A percentile compares a stretch with the other conserved stretches of the same genome.
Evolutionary conservation across 1,140 invertebrate species (phyloP).

Genomic region (Zaprionus vittiger): DNA sequence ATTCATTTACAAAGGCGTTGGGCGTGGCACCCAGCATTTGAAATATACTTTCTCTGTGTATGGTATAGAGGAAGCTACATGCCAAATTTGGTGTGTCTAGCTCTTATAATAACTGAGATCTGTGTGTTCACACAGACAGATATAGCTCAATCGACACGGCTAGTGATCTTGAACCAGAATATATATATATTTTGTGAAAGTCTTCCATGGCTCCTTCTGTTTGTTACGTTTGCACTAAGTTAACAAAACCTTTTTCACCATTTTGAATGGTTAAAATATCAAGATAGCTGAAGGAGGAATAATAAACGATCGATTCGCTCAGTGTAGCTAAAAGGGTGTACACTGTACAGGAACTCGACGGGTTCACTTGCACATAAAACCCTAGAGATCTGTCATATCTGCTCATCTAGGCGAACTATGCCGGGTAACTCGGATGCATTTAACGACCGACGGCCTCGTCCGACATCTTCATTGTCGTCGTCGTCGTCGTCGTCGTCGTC

Average conservation of each 20-base stretch:
- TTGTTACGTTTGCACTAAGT: too few species aligned
- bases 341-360: background rate
- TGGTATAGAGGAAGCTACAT: too few species aligned
- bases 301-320: background rate
- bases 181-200: background rate
- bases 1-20: too few species aligned
- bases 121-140: too few species aligned
- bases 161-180: background rate
- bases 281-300: too few species aligned
- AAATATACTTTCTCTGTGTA: too few species aligned
- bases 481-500: background rate
- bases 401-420: background rate
- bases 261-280: too few species aligned
- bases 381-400: slow-evolving; percentile 4
- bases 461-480: slow-evolving; percentile 25
- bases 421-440: slow-evolving; percentile 10
- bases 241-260: too few species aligned
- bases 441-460: slow-evolving; percentile 25
- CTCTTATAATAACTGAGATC: background rate
- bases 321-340: slow-evolving; percentile 28
- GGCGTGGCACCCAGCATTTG: too few species aligned
- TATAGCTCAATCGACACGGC: too few species aligned
- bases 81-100: too few species aligned
- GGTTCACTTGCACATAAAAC: slow-evolving; percentile 19
- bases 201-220: background rate